Base-by-base conservation (phyloP, 2,113 vertebrate species). In the Pollachius pollachius region DNA sequence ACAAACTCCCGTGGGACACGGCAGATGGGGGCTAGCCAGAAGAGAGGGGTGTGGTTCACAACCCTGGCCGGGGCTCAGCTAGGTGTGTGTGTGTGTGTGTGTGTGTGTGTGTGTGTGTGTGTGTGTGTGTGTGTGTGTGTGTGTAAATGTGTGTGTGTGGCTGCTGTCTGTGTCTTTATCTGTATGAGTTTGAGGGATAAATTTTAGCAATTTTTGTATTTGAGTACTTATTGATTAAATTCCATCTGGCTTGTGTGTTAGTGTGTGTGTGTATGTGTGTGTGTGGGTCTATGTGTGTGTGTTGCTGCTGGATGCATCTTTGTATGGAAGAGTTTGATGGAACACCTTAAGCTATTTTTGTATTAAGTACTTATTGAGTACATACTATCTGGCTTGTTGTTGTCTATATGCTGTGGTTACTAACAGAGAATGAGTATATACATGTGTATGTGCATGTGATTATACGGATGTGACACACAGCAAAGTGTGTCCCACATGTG, bases 11-110 rank as follows among this genome's bases (percentile, higher is more conserved):
- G 71, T 73, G 88, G 80, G 85, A 82, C 74, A 84, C 82, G 85
- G 85, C 85, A 88, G 85, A 88, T 90, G 90, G 86, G 84, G 89
- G 85, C 84, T 79, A 85, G 78, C 81, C 85, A 85, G 83, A 84
- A 84, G 84, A 89, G 76, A 86, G 81, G 82, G 80, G 80, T 75
- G 85, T 85, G 84, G 77, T 69, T 70, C 18, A 70, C 67, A 27
- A 71, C 79, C 73, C 73, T 48, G 41, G 41, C 41, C 41, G 2
- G 41, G 41, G 41, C 41, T 48, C 41, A 48, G 41, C 7, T 86
- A 76, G 67, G 72, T 71, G 63, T 76, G 74, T 69, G 83, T 84
- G 89, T 86, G 89, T 67, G 15, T 54, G 64, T 65, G 63, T 65
- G 30, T 41, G 63, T 41, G 63, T 48, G 64, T 65, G 64, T 52